Evolutionary conservation across 2,888 invertebrate species (phyloP).

Genomic region (Anorthoa munda): DNA sequence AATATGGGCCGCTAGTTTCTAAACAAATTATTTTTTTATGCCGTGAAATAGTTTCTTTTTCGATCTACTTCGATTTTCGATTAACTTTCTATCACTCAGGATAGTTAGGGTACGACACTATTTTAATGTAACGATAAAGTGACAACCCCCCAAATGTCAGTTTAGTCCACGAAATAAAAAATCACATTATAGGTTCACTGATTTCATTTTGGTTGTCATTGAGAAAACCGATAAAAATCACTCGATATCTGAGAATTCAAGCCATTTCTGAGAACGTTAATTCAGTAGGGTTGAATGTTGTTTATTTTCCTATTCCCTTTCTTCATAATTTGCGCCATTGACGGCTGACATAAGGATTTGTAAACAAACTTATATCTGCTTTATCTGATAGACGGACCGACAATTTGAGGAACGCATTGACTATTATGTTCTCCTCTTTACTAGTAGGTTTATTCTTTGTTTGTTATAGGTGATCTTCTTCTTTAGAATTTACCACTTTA

Average conservation of each 20-base stretch:
- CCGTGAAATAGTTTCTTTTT: no score
- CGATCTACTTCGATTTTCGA: no score
- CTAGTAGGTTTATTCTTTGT: neutral
- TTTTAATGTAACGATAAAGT: no score
- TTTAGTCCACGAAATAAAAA: no score
- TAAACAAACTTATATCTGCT: constrained; percentile 9
- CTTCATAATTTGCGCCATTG: constrained; percentile 1
- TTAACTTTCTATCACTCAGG: no score
- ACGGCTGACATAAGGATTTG: constrained; percentile 6
- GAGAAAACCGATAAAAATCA: neutral
- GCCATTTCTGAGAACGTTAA: neutral
- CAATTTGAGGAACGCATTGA: neutral
- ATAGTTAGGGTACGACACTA: no score
- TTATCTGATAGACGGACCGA: neutral
- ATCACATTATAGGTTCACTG: no score
- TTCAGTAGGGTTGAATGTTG: neutral
- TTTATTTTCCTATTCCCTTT: constrained; percentile 10
- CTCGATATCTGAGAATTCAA: neutral
- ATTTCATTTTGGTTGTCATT: no score
- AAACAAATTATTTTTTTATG: no score
- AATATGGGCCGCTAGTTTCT: no score
- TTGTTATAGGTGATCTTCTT: neutral
- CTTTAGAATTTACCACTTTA: no score
- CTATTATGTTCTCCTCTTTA: neutral
- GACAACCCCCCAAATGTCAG: no score